Conservation (phyloP, 1,140 invertebrate genomes). For the Meloidogyne floridensis region DNA sequence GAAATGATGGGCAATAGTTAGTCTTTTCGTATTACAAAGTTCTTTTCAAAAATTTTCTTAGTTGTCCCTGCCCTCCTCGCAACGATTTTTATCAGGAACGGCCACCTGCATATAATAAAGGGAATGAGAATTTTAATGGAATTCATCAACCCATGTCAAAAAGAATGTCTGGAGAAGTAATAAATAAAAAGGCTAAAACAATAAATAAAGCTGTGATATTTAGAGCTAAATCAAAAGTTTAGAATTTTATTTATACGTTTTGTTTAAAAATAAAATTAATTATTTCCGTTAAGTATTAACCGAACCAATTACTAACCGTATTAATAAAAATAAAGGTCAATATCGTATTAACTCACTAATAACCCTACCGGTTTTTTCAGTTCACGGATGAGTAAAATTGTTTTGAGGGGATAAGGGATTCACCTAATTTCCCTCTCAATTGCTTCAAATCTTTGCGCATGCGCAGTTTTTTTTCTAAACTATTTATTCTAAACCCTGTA, state of each 20-base stretch:
- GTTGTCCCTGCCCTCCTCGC: constrained; percentile 1
- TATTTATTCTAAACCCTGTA: too few species aligned
- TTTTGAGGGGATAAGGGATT: too few species aligned
- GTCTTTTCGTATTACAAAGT: background rate
- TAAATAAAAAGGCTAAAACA: background rate
- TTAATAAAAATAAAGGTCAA: too few species aligned
- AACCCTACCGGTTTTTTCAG: too few species aligned
- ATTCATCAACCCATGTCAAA: background rate
- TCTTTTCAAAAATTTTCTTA: background rate
- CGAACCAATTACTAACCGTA: too few species aligned
- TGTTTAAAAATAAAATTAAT: too few species aligned
- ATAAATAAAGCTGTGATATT: background rate
- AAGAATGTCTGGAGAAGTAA: constrained; percentile 5
- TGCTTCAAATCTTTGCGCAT: too few species aligned
- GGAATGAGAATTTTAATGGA: background rate
- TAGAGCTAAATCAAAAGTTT: background rate
- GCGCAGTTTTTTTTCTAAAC: too few species aligned
- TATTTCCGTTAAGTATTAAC: too few species aligned
- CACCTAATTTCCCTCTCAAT: too few species aligned
- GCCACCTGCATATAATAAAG: background rate
- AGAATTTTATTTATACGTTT: background rate
- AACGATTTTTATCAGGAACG: background rate
- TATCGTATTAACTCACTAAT: too few species aligned
- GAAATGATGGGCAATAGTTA: background rate
- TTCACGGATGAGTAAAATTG: too few species aligned